Evolutionary conservation across 2,113 vertebrate species (phyloP).

Genomic region (Alethe castanea): DNA sequence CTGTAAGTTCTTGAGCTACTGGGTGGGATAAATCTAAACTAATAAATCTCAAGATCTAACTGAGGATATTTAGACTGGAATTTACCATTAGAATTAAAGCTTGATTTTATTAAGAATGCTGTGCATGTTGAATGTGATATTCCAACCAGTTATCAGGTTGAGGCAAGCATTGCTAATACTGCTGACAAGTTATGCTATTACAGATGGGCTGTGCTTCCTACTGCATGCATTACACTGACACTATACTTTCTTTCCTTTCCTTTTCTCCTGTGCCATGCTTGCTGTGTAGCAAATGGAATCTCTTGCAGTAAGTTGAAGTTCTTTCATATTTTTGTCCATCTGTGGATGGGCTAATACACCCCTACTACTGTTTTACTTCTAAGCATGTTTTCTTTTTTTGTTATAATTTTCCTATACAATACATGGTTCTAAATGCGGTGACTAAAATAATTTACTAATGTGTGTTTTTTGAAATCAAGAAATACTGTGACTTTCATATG

Average conservation of each 20-base stretch:
- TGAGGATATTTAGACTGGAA: neutral
- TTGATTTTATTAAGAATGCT: slow-evolving; percentile 62
- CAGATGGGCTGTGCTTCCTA: slow-evolving; percentile 69
- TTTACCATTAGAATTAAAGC: slow-evolving; percentile 32
- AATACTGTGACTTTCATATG: neutral
- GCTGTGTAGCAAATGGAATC: slow-evolving; percentile 99
- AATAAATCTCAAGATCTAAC: slow-evolving; percentile 51
- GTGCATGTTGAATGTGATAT: slow-evolving; percentile 69
- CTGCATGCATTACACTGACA: slow-evolving; percentile 85
- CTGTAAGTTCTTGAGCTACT: neutral
- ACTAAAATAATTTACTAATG: slow-evolving; percentile 27
- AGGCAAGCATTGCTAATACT: slow-evolving; percentile 73
- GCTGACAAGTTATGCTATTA: slow-evolving; percentile 66
- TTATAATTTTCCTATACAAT: slow-evolving; percentile 26
- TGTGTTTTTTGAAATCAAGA: slow-evolving; percentile 51
- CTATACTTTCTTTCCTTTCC: slow-evolving; percentile 86
- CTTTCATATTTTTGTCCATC: slow-evolving; percentile 80
- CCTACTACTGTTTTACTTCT: slow-evolving; percentile 63
- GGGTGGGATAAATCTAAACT: slow-evolving; percentile 18
- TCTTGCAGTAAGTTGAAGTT: slow-evolving; percentile 98
- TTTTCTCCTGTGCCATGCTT: slow-evolving; percentile 92
- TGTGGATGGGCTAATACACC: slow-evolving; percentile 63
- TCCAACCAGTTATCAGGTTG: slow-evolving; percentile 58
- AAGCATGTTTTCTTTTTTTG: slow-evolving; percentile 66
- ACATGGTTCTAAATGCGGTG: slow-evolving; percentile 34